Evolutionary conservation across 2,888 invertebrate genomes (phyloP), one percentile per base, ranked within the genome.

Genomic region (Poecilobothrus nobilitatus): DNA sequence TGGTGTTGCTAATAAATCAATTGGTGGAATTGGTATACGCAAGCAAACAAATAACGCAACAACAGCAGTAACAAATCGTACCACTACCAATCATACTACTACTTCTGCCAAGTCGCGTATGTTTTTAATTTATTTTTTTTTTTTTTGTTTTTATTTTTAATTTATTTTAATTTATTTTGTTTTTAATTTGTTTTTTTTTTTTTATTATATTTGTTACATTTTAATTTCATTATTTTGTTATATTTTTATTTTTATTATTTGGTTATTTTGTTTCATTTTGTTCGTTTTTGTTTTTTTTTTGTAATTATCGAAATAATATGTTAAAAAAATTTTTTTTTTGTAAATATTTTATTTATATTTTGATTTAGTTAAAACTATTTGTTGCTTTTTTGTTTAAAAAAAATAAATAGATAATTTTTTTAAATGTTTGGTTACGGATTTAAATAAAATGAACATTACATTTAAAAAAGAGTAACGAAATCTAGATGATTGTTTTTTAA

Each of bases 31-130:
- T 63, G 74, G 71, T 73, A 4, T 27, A 27, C 77, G 67, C 78
- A 76, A 72, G 69, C 71, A 27, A 69, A 71, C 22, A 71, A 70
- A 70, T 71, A 71, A 70, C 27, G 67, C 66, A 62, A 53, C 66
- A 62, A 53, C 69, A 37, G 67, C 71, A 68, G 34, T 79, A 75
- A 79, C 80, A 80, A 81, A 76, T 80, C 76, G 74, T 75, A 67
- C 66, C 68, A 68, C 67, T 68, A 66, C 69, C 63, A 72, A 72
- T 53, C 9, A 53, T 53, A 53, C 53, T 53, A 53, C 66, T 70
- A 69, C 67, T 68, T 4, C 27, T 27, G 67, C 69, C 62, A 72
- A 72, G 44, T 74, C 70, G 71, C 70, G 72, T 77, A 76, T 74
- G 75, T 73, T 68, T 67, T 67, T 63, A 37, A 66, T 70, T 65